Percentiles rank a stretch among this genome's conserved stretches.
These are phyloP conservation scores for Archaeoteleia sp. DNA, from an alignment of 2,888 invertebrate genomes.

Conservation along the genomic window DNA sequence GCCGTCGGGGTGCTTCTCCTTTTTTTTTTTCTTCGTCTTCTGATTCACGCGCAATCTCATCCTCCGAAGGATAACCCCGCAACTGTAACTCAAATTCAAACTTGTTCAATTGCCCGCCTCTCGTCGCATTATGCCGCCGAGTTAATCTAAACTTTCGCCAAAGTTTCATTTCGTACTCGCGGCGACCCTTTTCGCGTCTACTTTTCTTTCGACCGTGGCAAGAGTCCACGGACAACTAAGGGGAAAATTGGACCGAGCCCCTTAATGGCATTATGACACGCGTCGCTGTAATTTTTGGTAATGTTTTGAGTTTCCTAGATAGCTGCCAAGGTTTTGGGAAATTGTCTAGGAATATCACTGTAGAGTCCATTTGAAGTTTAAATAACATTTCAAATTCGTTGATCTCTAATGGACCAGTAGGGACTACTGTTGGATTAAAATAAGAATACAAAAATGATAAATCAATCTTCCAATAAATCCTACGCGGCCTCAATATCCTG, in stretches of 20 bases:
- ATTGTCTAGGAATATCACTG: too few relatives aligned
- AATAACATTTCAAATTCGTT: too few relatives aligned
- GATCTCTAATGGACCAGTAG: too few relatives aligned
- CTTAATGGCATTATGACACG: conserved; percentile 6
- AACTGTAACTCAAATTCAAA: conserved; percentile 66
- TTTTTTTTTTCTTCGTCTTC: conserved; percentile 21
- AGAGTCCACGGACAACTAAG: conserved; percentile 25
- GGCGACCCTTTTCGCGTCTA: conserved; percentile 32
- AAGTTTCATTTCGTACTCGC: conserved; percentile 47
- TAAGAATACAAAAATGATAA: too few relatives aligned
- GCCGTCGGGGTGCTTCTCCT: background rate
- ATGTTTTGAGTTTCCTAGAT: background rate
- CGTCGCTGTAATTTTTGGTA: conserved; percentile 2
- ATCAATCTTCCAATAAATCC: too few relatives aligned
- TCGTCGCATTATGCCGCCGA: conserved; percentile 66
- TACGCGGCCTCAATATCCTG: too few relatives aligned
- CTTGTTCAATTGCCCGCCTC: conserved; percentile 66
- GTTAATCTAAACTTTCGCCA: conserved; percentile 68
- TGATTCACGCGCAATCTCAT: conserved; percentile 43
- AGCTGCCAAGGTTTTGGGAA: conserved; percentile 1
- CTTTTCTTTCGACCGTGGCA: conserved; percentile 42
- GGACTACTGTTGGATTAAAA: too few relatives aligned
- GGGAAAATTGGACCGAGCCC: conserved; percentile 3
- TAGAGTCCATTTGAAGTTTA: too few relatives aligned
- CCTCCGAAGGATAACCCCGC: conserved; percentile 46